Conservation (phyloP, 1,140 invertebrate species). For the Drosophila ironensis region DNA sequence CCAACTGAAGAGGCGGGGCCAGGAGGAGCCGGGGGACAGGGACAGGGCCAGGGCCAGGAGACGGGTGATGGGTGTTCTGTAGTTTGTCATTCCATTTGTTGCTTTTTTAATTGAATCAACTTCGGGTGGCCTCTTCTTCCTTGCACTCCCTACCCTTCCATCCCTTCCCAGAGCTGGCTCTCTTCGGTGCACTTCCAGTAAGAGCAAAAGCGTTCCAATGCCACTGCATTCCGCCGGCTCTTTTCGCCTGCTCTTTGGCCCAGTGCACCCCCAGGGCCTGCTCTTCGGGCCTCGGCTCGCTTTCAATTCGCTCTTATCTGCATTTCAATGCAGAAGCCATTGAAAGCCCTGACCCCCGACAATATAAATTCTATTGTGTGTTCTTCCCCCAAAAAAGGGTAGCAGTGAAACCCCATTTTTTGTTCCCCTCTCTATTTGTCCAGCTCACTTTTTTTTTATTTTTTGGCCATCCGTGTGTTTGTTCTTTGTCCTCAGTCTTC, state of each 20-base stretch:
- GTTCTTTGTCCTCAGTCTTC: constrained; percentile 1
- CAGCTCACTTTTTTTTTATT: not conserved
- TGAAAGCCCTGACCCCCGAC: constrained; percentile 54
- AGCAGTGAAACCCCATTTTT: constrained; percentile 6
- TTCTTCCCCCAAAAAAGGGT: constrained; percentile 6
- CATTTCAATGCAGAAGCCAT: constrained; percentile 1
- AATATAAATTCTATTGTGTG: constrained; percentile 65
- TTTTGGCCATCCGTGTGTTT: too few species aligned
- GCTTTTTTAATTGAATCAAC: constrained; percentile 44
- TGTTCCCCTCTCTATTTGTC: too few species aligned
- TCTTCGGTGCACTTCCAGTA: constrained; percentile 52
- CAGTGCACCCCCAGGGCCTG: not conserved
- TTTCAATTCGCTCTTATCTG: constrained; percentile 17
- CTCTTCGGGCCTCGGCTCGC: not conserved
- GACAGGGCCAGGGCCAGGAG: not conserved
- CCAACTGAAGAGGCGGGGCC: not conserved
- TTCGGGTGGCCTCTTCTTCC: constrained; percentile 22
- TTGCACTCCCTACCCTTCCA: too few species aligned
- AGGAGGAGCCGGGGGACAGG: not conserved
- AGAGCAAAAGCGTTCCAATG: constrained; percentile 30
- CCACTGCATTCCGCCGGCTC: constrained; percentile 38
- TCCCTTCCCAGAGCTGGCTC: too few species aligned
- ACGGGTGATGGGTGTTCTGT: not conserved
- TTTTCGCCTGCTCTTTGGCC: not conserved
- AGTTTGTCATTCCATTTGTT: constrained; percentile 45